These are phyloP conservation scores for Mungos mungo DNA, from an alignment of 2,113 vertebrate genomes.

Conservation along the genomic window DNA sequence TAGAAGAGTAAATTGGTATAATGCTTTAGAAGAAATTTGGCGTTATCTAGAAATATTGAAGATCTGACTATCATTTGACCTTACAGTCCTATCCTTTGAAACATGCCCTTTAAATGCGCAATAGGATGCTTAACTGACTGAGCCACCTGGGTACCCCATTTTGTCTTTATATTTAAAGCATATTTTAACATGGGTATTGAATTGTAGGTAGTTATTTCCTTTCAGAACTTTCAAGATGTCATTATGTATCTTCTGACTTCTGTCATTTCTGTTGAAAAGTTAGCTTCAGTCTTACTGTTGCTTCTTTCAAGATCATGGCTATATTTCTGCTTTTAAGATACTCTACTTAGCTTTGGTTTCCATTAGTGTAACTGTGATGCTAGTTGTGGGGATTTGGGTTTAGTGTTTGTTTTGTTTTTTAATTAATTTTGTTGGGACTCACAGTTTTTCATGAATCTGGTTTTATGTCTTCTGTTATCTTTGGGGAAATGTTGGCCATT, in stretches of 20 bases:
- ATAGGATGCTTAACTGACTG: neutral
- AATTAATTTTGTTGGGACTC: neutral
- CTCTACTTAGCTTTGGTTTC: neutral
- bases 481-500: neutral
- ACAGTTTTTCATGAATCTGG: neutral
- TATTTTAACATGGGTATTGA: neutral
- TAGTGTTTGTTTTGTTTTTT: neutral
- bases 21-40: neutral
- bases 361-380: neutral
- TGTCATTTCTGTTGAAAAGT: neutral
- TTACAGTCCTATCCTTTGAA: neutral
- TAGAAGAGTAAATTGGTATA: neutral
- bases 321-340: neutral
- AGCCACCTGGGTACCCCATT: neutral
- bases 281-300: neutral
- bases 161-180: conserved; percentile 9
- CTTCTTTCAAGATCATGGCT: neutral
- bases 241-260: neutral
- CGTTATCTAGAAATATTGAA: neutral
- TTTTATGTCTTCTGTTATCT: neutral
- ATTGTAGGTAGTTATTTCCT: neutral
- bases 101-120: neutral
- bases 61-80: neutral
- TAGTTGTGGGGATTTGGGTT: neutral
- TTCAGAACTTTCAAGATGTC: neutral